Evolutionary conservation across 1,140 invertebrate species (phyloP), one percentile per base, ranked within the genome.

Genomic region (Drosophila bipectinata): DNA sequence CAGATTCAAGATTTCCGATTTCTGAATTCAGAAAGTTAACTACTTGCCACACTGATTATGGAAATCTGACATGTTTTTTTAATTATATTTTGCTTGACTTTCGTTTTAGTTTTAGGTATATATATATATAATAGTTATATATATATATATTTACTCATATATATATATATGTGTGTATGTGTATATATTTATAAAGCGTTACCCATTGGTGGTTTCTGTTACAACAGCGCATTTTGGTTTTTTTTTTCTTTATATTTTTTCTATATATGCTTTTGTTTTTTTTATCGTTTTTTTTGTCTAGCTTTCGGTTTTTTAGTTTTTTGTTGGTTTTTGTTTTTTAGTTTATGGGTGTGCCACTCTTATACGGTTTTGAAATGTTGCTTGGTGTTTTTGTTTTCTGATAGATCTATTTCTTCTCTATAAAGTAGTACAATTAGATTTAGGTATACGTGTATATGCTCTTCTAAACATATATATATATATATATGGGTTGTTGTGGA

Each of bases 131-230:
- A 28, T 64, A 37, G 44, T 28, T 64, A 24, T 54, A 47, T 28
- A 34, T 62, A 62, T 62, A 47, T 21, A 44, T 44, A 15, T 6
- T 7, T 7, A 15, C 6, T 61, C 55, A 41, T 61, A 41, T 51
- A 53, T 49, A 54, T 56, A 73, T 58, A 54, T 47, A 62, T 56
- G 48, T 58, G 57, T 37, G 49, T 45, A 26, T 44, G 28, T 59
- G 45, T 67, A 49, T 72, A 74, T 63, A 74, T 71, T 64, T 75
- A 81, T 87, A 87, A 85, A 85, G 81, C 81, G 81, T 85, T 85
- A 85, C 81, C 81, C 81, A 79, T 84, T 85, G 81, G 81, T 85
- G 81, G 81, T 84, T 85, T 85, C 81, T 77, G 81, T 85, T 85
- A 80, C 81, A 85, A 85, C 81, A 85, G 81, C 81, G 81, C 81